Percentiles rank a stretch among this genome's conserved stretches.
Conservation (phyloP, 2,113 vertebrate species). For the Neotoma lepida region DNA sequence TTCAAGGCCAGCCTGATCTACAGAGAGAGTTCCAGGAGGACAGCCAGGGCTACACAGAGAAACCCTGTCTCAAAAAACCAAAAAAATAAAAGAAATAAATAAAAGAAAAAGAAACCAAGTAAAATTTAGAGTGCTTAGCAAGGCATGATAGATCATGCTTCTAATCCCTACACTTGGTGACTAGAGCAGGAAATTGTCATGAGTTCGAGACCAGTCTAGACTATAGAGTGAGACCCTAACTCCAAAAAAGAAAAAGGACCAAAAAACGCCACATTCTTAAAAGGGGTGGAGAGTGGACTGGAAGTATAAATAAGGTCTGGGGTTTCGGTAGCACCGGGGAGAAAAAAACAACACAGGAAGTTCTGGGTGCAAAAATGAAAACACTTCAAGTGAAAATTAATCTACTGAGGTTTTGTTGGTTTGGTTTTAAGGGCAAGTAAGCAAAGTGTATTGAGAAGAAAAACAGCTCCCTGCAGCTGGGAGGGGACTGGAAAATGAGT, state of each 20-base stretch:
- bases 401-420: background rate
- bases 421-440: background rate
- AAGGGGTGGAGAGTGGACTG: background rate
- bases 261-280: too few species aligned
- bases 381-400: background rate
- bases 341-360: background rate
- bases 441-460: background rate
- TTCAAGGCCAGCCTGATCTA: background rate
- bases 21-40: background rate
- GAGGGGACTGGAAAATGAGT: background rate
- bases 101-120: background rate
- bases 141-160: background rate
- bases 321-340: background rate
- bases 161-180: background rate
- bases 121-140: background rate
- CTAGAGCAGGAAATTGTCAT: background rate
- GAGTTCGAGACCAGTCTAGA: background rate
- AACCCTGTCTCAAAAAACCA: background rate
- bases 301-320: background rate
- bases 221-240: background rate
- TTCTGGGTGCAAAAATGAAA: conserved; percentile 10
- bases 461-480: background rate
- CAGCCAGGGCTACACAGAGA: background rate
- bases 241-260: background rate
- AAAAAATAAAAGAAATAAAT: too few species aligned